Base-by-base conservation (phyloP, 1,140 invertebrate species). In the Heliconius melpomene region DNA sequence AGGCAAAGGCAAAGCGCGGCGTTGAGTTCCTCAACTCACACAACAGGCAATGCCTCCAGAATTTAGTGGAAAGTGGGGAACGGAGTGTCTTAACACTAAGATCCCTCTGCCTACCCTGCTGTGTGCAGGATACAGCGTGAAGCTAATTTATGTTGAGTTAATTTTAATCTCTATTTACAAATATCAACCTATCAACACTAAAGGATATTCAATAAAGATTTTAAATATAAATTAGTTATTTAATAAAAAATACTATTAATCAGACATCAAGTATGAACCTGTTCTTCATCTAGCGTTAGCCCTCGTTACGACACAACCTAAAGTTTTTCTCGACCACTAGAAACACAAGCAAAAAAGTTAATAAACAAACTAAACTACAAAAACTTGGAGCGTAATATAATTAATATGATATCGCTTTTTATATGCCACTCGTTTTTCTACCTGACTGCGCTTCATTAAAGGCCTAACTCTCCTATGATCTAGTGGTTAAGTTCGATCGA, bases 381-480 rank as follows among this genome's bases (percentile, higher is more conserved):
- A 66, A 76, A 76, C 74, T 23, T 32, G 32, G 38, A 77, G 36
- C 66, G 36, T 77, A 77, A 77, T 70, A 46, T 71, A 72, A 77
- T 77, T 77, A 77, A 71, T 77, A 71, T 77, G 29, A 77, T 71
- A 77, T 71, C 46, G 60, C 66, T 77, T 77, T 77, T 77, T 70
- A 71, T 77, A 29, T 29, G 26, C 26, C 23, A 66, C 60, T 66
- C n/a, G 60, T 66, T 66, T 29, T 66, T 26, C 60, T 66, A 66
- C 60, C 60, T 66, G 60, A 26, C 60, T 66, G n/a, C 16, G 23
- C 23, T 66, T 26, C n/a, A 66, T 66, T 66, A 26, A 66, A 66
- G 23, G 29, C 13, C 3, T 66, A 26, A 26, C 9, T 57, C n/a
- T 57, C 18, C 23, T 26, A 66, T 66, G 26, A 66, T 66, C 57